phyloP scores from a whole-genome alignment of 2,888 invertebrate species.

The Drosophila cognata region DNA sequence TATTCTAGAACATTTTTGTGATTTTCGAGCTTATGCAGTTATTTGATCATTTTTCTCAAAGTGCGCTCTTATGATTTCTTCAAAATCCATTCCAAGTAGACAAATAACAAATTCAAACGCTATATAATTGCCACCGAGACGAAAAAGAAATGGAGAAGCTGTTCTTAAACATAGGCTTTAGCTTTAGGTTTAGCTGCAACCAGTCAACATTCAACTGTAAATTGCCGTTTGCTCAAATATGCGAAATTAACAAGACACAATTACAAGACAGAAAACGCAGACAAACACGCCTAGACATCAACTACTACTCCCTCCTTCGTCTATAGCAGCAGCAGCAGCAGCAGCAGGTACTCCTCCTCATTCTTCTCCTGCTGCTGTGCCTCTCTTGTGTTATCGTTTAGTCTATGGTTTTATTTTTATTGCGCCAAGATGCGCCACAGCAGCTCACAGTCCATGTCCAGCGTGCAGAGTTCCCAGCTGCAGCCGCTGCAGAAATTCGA shows the following conservation, averaged over 20 bases:
- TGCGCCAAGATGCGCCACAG: constrained; percentile 65
- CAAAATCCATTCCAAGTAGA: constrained; percentile 70
- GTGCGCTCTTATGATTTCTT: constrained; percentile 68
- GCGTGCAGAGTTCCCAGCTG: constrained; percentile 38
- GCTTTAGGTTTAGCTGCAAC: constrained; percentile 37
- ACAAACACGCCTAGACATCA: constrained; percentile 75
- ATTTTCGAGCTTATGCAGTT: background rate
- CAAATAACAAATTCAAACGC: constrained; percentile 79
- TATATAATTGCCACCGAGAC: constrained; percentile 57
- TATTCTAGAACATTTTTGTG: background rate
- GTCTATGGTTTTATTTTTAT: constrained; percentile 80
- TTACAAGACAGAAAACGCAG: constrained; percentile 76
- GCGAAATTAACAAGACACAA: constrained; percentile 82
- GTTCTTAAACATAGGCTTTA: constrained; percentile 10
- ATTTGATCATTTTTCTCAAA: background rate
- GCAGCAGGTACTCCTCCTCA: constrained; percentile 5
- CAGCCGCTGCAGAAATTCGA: constrained; percentile 63
- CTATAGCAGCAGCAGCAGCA: constrained; percentile 2
- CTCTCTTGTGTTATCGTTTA: constrained; percentile 72
- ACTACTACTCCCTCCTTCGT: constrained; percentile 28
- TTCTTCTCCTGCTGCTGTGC: constrained; percentile 18
- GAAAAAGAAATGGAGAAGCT: background rate
- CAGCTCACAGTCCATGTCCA: constrained; percentile 33
- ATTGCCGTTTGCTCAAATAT: constrained; percentile 81
- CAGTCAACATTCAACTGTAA: constrained; percentile 69